These are phyloP conservation scores for Diglossa cyanea DNA, from an alignment of 2,797 vertebrate genomes.

Conservation along the genomic window DNA sequence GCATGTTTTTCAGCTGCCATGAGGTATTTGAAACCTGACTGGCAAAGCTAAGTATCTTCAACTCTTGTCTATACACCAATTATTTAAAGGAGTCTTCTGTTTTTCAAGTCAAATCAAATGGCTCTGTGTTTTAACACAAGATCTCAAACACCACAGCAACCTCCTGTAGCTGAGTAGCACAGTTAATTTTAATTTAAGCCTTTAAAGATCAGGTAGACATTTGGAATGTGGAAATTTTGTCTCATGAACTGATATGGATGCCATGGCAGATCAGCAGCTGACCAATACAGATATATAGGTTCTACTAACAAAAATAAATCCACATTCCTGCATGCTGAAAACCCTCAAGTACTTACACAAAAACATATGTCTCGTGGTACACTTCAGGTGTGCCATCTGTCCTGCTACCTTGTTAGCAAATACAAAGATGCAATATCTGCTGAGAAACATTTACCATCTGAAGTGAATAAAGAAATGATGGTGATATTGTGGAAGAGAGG, in stretches of 20 bases:
- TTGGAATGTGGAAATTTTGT: not conserved
- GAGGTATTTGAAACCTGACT: not conserved
- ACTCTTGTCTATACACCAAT: not conserved
- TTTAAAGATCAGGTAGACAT: not conserved
- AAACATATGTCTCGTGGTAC: not conserved
- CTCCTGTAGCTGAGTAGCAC: not conserved
- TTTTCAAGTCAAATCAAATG: not conserved
- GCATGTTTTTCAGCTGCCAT: not conserved
- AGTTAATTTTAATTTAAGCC: not conserved
- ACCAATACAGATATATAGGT: not conserved
- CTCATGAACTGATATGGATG: not conserved
- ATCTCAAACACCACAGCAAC: not conserved
- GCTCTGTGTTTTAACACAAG: not conserved
- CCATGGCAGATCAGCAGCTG: not conserved
- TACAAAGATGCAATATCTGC: not conserved
- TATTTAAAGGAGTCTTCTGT: not conserved
- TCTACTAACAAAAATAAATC: not conserved
- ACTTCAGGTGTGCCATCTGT: constrained; percentile 24
- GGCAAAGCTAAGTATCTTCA: not conserved
- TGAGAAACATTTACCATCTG: not conserved
- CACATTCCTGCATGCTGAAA: not conserved
- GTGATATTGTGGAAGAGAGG: not conserved
- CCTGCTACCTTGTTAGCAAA: constrained; percentile 18
- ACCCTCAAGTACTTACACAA: not conserved
- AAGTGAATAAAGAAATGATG: not conserved